A percentile compares a stretch with the other conserved stretches of the same genome.
Evolutionary conservation across 2,113 vertebrate genomes (phyloP).

Genomic region (Scolopax mira): DNA sequence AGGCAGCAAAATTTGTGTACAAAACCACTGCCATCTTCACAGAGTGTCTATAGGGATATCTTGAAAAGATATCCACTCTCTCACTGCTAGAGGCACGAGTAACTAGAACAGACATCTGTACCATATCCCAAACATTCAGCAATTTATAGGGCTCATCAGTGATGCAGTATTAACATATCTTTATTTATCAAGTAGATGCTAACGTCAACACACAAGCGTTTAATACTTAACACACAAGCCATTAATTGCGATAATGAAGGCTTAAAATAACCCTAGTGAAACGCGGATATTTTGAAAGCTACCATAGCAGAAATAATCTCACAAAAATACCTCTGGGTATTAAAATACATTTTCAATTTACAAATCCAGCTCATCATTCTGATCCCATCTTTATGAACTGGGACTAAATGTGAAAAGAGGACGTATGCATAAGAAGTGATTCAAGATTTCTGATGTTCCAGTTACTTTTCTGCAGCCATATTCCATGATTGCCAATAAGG

Average conservation of each 20-base stretch:
- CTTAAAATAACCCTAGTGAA: slow-evolving; percentile 14
- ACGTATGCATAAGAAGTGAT: background rate
- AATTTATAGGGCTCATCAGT: background rate
- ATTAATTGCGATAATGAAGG: background rate
- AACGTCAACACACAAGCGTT: background rate
- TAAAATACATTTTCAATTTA: slow-evolving; percentile 1
- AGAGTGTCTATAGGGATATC: background rate
- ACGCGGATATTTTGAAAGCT: background rate
- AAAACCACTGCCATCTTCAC: background rate
- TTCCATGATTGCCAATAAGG: background rate
- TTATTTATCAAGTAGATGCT: background rate
- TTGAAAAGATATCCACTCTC: background rate
- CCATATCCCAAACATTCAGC: background rate
- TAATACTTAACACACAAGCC: background rate
- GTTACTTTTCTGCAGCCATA: background rate
- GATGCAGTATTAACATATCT: background rate
- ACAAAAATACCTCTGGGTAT: background rate
- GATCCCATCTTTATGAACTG: background rate
- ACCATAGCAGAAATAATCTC: background rate
- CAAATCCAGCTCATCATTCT: background rate
- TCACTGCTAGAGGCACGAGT: background rate
- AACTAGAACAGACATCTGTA: background rate
- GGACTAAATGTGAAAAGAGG: background rate
- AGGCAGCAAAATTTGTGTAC: background rate
- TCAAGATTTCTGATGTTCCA: background rate